Evolutionary conservation across 2,797 vertebrate genomes (phyloP), one percentile per base, ranked within the genome.

Genomic region (Sternotherus odoratus): DNA sequence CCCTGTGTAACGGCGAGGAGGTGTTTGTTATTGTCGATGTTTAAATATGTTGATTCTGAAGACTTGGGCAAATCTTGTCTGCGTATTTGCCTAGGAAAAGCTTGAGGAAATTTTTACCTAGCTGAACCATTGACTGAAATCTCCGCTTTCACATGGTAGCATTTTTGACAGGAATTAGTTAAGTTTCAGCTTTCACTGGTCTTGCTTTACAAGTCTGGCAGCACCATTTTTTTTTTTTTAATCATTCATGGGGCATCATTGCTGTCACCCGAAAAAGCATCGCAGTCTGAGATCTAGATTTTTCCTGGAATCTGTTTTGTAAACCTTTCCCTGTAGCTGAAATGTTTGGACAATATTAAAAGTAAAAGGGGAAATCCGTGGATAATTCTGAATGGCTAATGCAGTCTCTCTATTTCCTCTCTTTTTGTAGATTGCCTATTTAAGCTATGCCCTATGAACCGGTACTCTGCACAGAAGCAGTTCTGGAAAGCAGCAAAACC

Each of bases 401-500:
- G 69, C 19, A 63, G 12, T 88, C 24, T 86, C 28, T 85, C 49
- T 80, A 5, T 69, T 83, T 26, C 12, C 0, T 94, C 13, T 94
- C 72, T 43, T 89, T 94, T 95, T 85, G 4, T 72, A 99, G 99
- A 99, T 95, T 99, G 99, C 98, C 99, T 99, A 93, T 99, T 99
- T 97, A 99, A 99, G 92, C 98, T 99, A 56, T 99, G 99, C 97
- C 99, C 99, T 57, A 99, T 99, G 99, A 99, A 99, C 97, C 98
- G 99, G 97, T 99, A 99, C 96, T 99, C 99, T 0, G 99, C 99
- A 82, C 99, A 99, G 95, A 99, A 99, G 97, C 99, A 99, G 97
- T 99, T 99, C 97, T 99, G 99, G 99, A 99, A 99, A 90, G 99
- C 99, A 0, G 99, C 99, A 3, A 99, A 99, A 95, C 99, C 99